Base-by-base conservation (phyloP, 2,797 vertebrate species). In the Acanthurus tractus region DNA sequence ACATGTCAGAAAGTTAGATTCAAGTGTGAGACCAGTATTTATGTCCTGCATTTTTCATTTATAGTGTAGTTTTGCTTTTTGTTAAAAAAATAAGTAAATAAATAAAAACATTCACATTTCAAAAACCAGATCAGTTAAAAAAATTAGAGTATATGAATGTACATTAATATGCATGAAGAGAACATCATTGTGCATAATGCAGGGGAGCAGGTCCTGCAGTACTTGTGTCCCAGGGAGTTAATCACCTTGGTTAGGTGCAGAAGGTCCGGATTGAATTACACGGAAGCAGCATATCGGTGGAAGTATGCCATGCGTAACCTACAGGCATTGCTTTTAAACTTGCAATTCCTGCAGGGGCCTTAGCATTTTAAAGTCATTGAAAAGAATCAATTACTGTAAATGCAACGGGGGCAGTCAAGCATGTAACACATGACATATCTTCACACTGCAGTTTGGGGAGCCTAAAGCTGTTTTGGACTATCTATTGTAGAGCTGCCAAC, bases 301-400 rank as follows among this genome's bases (percentile, higher is more conserved):
- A 79, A 86, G 88, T 71, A 86, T 93, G 89, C 82, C 91, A 93
- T 89, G 91, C 88, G 86, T 95, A 90, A 93, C 93, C 87, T 86
- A 91, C 89, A 89, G 86, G 75, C 90, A 88, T 78, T 84, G 87
- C 80, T 81, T 88, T 95, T 88, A 90, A 94, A 93, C 92, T 93
- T 93, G 93, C 90, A 92, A 85, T 80, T 79, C 88, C 76, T 78
- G 88, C 56, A 86, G 81, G 87, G 83, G 63, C 87, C 85, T 62
- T 65, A 65, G 90, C 90, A 90, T 93, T 91, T 92, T 85, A 84
- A 88, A 94, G 91, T 92, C 92, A 86, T 85, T 95, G 91, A 96
- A 96, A 95, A 94, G 92, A 96, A 96, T 95, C 95, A 95, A 95
- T 96, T 96, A 95, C 92, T 92, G 93, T 94, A 92, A 94, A 95